Conservation (phyloP, 2,888 invertebrate genomes). For the Mayetiola destructor region DNA sequence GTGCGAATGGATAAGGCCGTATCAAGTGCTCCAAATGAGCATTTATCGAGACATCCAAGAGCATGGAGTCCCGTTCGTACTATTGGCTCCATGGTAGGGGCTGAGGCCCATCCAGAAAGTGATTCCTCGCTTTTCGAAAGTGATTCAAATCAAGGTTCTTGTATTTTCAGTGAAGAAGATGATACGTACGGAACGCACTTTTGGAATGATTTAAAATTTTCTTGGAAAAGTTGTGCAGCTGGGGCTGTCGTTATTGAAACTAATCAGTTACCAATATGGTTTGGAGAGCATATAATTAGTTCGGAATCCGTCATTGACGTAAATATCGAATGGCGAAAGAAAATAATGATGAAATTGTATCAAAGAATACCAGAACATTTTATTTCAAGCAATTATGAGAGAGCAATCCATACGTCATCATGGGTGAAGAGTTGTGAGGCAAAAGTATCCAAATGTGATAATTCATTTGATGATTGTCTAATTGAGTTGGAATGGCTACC, state of each 20-base stretch:
- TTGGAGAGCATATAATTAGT: conserved; percentile 39
- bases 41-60: conserved; percentile 60
- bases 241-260: conserved; percentile 65
- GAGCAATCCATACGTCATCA: conserved; percentile 69
- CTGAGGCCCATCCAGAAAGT: conserved; percentile 74
- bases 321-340: conserved; percentile 58
- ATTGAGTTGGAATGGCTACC: conserved; percentile 72
- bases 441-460: conserved; percentile 43
- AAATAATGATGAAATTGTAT: conserved; percentile 55
- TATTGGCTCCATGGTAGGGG: conserved; percentile 68
- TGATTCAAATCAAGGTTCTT: conserved; percentile 52
- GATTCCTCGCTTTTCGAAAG: conserved; percentile 69
- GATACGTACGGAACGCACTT: conserved; percentile 49
- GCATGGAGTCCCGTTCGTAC: conserved; percentile 83
- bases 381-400: conserved; percentile 49
- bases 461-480: conserved; percentile 56
- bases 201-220: conserved; percentile 67
- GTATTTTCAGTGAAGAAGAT: conserved; percentile 68
- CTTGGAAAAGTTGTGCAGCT: conserved; percentile 68
- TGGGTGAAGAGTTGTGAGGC: conserved; percentile 77
- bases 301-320: conserved; percentile 46
- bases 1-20: conserved; percentile 27
- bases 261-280: conserved; percentile 66
- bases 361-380: conserved; percentile 38
- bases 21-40: conserved; percentile 38